phyloP scores from a whole-genome alignment of 2,797 vertebrate species.

The Tympanoctomys barrerae region DNA sequence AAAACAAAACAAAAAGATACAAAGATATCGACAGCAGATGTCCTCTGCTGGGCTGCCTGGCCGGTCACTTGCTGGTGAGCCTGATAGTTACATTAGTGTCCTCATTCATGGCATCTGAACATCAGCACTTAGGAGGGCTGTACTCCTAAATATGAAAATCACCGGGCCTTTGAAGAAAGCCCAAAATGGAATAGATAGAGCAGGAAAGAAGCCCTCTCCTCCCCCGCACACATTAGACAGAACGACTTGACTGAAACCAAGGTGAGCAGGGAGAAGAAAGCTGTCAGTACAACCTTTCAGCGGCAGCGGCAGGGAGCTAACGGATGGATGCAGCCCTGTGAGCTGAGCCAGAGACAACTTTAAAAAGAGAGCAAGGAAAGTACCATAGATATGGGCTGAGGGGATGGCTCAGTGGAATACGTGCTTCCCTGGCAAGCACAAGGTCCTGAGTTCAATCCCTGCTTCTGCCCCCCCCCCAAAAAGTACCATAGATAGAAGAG shows the following conservation, averaged over 20 bases:
- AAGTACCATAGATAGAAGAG: not conserved
- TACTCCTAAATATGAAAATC: not conserved
- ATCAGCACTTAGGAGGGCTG: not conserved
- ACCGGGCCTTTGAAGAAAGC: not conserved
- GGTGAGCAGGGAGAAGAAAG: not conserved
- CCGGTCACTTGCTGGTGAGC: not conserved
- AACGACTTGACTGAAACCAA: not conserved
- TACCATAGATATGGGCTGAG: not conserved
- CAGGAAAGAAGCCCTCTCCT: not conserved
- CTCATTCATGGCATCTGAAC: not conserved
- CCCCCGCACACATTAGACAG: not conserved
- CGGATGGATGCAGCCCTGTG: not conserved
- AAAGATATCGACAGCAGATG: not conserved
- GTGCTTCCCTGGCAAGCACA: no score
- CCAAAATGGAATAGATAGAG: not conserved
- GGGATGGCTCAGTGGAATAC: no score
- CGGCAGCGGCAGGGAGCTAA: not conserved
- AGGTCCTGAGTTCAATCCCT: no score
- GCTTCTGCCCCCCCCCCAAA: no score
- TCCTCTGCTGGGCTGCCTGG: not conserved
- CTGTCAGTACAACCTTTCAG: not conserved
- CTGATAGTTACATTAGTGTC: not conserved
- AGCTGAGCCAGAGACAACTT: not conserved
- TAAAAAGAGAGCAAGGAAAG: not conserved
- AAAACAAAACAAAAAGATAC: not conserved